Base-by-base conservation (phyloP, 2,797 vertebrate genomes). In the Sebastes ruberrimus region DNA sequence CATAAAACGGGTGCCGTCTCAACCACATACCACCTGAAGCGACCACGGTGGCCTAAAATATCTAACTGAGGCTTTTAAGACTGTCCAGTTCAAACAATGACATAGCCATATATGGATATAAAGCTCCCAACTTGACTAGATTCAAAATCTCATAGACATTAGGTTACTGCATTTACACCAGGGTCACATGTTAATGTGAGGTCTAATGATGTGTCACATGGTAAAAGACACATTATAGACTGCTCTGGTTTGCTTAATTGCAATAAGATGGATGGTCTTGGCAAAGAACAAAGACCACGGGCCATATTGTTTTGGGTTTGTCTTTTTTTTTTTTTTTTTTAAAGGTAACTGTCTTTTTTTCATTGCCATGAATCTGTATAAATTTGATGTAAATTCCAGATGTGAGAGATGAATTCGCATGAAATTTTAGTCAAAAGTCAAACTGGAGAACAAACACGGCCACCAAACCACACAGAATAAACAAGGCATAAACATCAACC, bases 381-480 rank as follows among this genome's bases (percentile, higher is more conserved):
- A 18, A 62, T 35, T 2, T 69, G 18, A 82, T 81, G 61, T 6
- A 72, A 63, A 68, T 63, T 71, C 25, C 13, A 9, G 18, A 65
- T 27, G 14, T 62, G 42, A 20, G 18, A 22, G 33, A 70, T 70
- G 25, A 32, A 68, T 70, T 22, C 13, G 10, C 5, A 2, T 79
- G n/a, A 71, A 20, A 57, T 62, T 76, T 76, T 28, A 49, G 74
- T 69, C 28, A 42, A 65, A 81, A 56, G 42, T 83, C 56, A 57
- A 78, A 62, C 57, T 35, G 74, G 71, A 72, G 11, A 75, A 82
- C 9, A 32, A 18, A 86, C 16, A 83, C 52, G 69, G 57, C 71
- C 76, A 80, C 74, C 70, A 59, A 81, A 74, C 27, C 64, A 75
- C 78, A 85, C 49, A 49, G 70, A 72, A 76, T 27, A 75, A 74